Evolutionary conservation across 92 coral and sea anemone species (phyloP).

Genomic region (Actinernus sp.): DNA sequence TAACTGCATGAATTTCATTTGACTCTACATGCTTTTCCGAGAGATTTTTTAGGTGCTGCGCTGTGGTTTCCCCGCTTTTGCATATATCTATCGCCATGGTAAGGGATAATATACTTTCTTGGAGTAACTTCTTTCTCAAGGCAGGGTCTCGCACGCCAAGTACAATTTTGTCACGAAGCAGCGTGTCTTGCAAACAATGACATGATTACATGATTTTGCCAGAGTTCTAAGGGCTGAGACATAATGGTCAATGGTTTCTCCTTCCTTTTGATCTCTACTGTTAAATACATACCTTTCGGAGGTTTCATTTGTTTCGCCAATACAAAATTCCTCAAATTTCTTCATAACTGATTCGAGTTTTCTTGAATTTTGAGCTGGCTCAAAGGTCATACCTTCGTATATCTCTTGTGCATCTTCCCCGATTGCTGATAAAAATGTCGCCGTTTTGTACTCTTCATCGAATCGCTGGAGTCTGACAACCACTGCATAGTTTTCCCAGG

Average conservation of each 20-base stretch:
- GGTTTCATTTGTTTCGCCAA: constrained; percentile 31
- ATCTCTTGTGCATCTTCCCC: constrained; percentile 33
- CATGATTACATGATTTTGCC: no score
- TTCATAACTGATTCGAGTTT: neutral
- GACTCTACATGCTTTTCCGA: no score
- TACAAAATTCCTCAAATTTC: constrained; percentile 1
- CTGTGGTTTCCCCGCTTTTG: neutral
- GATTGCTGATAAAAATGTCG: constrained; percentile 28
- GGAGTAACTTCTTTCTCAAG: neutral
- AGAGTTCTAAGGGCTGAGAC: neutral
- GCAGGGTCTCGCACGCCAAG: neutral
- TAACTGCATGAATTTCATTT: no score
- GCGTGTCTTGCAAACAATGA: neutral
- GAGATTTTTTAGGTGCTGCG: constrained; percentile 3
- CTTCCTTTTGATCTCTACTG: neutral
- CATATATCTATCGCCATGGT: neutral
- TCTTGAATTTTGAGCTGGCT: neutral
- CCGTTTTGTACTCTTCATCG: constrained; percentile 23
- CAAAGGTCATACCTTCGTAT: constrained; percentile 28
- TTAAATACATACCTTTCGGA: constrained; percentile 16
- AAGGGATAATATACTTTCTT: neutral
- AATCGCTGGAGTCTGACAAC: neutral
- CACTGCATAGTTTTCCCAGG: constrained; percentile 1
- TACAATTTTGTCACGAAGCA: constrained; percentile 7
- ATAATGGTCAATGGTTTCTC: constrained; percentile 1